These are phyloP conservation scores for Aegotheles bennettii DNA, from an alignment of 2,113 vertebrate genomes.

Conservation along the genomic window DNA sequence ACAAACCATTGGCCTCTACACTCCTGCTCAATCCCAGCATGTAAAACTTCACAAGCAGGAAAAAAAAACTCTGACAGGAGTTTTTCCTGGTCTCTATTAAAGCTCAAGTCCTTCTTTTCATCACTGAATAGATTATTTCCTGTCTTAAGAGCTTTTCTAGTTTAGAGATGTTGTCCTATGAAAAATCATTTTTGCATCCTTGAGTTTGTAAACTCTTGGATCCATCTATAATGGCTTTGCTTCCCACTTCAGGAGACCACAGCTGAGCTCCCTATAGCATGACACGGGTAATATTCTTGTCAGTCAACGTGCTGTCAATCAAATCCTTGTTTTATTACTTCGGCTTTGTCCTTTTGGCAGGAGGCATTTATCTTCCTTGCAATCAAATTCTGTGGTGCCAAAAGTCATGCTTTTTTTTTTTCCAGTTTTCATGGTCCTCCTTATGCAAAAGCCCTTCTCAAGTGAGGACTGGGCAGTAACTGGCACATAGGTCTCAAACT, in stretches of 20 bases:
- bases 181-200: neutral
- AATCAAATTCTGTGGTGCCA: conserved; percentile 13
- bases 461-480: neutral
- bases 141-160: neutral
- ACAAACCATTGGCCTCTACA: neutral
- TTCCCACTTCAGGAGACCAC: neutral
- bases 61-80: neutral
- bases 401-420: neutral
- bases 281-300: neutral
- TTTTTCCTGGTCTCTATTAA: neutral
- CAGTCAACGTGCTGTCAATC: conserved; percentile 34
- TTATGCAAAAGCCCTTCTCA: neutral
- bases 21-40: neutral
- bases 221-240: neutral
- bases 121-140: neutral
- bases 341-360: neutral
- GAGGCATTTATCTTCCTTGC: neutral
- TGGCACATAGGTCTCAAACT: neutral
- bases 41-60: neutral
- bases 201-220: neutral
- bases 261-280: neutral
- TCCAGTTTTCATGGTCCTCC: neutral
- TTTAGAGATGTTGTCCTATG: neutral
- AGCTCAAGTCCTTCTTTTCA: neutral
- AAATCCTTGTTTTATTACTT: conserved; percentile 34